A percentile compares a stretch with the other conserved stretches of the same genome.
phyloP scores from a whole-genome alignment of 2,797 vertebrate genomes.

The Apodemus agrarius region DNA sequence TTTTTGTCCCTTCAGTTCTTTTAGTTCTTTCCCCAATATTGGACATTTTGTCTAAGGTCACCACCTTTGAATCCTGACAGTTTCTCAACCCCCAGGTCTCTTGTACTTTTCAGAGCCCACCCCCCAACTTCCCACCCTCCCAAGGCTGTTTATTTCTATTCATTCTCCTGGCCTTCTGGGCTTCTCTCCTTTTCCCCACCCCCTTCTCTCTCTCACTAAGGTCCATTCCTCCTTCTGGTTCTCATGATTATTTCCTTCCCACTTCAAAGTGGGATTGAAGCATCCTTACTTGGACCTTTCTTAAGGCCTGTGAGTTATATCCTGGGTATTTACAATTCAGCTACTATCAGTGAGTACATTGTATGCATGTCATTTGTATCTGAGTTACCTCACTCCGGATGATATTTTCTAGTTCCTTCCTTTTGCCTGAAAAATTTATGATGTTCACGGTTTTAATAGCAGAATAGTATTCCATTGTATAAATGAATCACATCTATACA shows the following conservation, averaged over 20 bases:
- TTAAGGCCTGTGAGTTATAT: not conserved
- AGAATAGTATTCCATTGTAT: not conserved
- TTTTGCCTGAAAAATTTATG: not conserved
- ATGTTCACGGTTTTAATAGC: not conserved
- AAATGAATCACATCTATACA: not conserved
- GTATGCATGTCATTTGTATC: not conserved
- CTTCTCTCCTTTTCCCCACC: not conserved
- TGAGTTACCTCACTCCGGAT: not conserved
- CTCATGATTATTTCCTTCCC: not conserved
- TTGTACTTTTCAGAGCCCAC: not conserved
- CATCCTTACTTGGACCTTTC: not conserved
- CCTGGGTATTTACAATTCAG: not conserved
- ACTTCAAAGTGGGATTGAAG: not conserved
- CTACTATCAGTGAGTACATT: not conserved
- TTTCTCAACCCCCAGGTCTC: not conserved
- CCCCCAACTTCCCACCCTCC: not conserved
- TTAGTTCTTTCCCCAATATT: not conserved
- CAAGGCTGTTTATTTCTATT: not conserved
- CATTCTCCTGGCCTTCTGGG: not conserved
- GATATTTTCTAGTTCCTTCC: not conserved
- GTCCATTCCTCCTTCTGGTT: not conserved
- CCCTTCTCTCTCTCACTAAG: not conserved
- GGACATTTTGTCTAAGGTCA: not conserved
- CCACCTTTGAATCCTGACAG: not conserved
- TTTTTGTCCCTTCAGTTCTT: not conserved